Conservation (phyloP, 2,113 vertebrate species). For the Ranitomeya variabilis region DNA sequence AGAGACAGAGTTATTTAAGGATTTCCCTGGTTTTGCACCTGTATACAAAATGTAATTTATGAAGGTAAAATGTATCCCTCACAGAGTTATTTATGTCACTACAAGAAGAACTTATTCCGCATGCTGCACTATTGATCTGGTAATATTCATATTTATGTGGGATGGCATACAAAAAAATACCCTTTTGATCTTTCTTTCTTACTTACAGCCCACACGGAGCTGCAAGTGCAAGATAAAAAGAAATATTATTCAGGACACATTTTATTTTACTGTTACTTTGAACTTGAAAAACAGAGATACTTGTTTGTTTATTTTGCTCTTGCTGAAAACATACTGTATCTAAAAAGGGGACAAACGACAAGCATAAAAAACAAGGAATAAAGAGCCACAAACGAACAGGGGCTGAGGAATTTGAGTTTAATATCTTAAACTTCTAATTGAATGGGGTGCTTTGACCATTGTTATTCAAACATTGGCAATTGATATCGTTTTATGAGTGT, state of each 20-base stretch:
- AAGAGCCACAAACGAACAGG: neutral
- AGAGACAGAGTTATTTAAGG: too few species aligned
- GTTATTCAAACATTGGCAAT: too few species aligned
- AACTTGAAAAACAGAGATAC: neutral
- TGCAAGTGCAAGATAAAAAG: neutral
- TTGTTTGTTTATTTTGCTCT: neutral
- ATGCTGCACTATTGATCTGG: neutral
- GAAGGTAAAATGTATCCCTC: neutral
- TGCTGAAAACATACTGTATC: neutral
- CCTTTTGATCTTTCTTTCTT: neutral
- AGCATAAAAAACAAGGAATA: neutral
- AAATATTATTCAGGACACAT: neutral
- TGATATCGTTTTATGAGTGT: too few species aligned
- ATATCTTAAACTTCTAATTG: too few species aligned
- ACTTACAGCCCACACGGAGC: neutral
- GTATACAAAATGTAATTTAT: too few species aligned
- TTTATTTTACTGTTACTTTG: constrained; percentile 9
- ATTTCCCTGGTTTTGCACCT: too few species aligned
- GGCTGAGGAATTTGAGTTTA: too few species aligned
- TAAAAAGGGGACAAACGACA: neutral
- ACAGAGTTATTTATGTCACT: neutral
- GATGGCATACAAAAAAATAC: neutral
- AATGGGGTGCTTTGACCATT: too few species aligned
- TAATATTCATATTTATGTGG: neutral
- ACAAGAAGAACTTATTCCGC: neutral